A percentile compares a stretch with the other conserved stretches of the same genome.
phyloP scores from a whole-genome alignment of 37 sponge, comb jelly and placozoan genomes.

The Corticium candelabrum region DNA sequence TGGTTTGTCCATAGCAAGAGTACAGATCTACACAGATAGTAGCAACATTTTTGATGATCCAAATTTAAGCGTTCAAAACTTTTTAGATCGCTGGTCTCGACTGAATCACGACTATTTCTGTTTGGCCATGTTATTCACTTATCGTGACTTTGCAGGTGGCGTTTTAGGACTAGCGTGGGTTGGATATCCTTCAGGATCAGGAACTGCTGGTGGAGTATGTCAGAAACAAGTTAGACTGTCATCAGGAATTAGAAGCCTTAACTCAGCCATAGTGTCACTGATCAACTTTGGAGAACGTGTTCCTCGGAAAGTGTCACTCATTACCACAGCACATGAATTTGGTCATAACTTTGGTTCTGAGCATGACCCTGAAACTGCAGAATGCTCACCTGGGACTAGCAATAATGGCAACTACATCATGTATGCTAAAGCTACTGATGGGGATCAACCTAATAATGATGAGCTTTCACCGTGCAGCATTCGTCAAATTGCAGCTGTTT shows the following conservation, averaged over 20 bases:
- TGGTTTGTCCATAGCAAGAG: neutral
- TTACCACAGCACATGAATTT: conserved; percentile 59
- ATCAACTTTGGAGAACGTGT: conserved; percentile 46
- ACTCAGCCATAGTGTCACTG: conserved; percentile 47
- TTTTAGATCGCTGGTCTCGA: conserved; percentile 16
- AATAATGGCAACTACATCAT: neutral
- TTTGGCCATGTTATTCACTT: conserved; percentile 44
- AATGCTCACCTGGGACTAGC: neutral
- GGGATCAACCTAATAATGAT: neutral
- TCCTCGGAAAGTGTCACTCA: conserved; percentile 19
- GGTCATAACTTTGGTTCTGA: conserved; percentile 58
- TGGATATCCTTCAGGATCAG: conserved; percentile 50
- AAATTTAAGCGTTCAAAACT: neutral
- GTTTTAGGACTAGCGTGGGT: conserved; percentile 66
- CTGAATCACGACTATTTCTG: conserved; percentile 38
- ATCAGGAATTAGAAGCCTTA: conserved; percentile 28
- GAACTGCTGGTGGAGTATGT: conserved; percentile 65
- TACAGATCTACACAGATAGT: conserved; percentile 3
- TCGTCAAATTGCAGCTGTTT: neutral
- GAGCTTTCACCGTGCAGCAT: neutral
- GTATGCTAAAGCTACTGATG: neutral
- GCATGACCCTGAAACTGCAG: neutral
- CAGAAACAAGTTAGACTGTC: conserved; percentile 24
- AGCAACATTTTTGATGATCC: neutral
- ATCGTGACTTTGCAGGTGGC: conserved; percentile 40